Conservation (phyloP, 2,113 vertebrate species). For the Eolophus roseicapilla region DNA sequence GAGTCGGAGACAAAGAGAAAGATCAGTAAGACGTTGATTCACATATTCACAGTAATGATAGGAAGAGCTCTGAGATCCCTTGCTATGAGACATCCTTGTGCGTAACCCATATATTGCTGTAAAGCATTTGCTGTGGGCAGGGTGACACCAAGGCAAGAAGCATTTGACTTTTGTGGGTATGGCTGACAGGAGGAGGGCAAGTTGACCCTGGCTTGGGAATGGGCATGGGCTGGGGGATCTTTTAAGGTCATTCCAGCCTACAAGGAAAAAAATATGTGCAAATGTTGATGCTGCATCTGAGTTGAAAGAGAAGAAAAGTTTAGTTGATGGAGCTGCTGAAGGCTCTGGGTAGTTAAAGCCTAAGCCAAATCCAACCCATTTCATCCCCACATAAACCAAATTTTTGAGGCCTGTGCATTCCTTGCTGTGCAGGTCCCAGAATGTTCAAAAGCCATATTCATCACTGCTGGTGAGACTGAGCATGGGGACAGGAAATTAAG, state of each 20-base stretch:
- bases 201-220: not conserved
- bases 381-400: not conserved
- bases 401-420: not conserved
- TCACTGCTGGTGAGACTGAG: not conserved
- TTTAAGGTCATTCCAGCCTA: not conserved
- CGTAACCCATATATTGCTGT: not conserved
- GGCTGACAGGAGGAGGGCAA: not conserved
- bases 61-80: not conserved
- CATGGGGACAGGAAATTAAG: not conserved
- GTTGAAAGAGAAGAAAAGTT: not conserved
- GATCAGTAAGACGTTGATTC: not conserved
- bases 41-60: not conserved
- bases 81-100: not conserved
- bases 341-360: not conserved
- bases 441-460: not conserved
- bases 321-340: not conserved
- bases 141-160: not conserved
- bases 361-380: not conserved
- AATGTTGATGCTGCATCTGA: not conserved
- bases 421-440: not conserved
- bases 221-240: not conserved
- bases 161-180: not conserved
- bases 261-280: accelerated
- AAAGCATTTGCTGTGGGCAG: not conserved
- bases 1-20: not conserved